A percentile compares a stretch with the other conserved stretches of the same genome.
phyloP scores from a whole-genome alignment of 2,113 vertebrate genomes.

The Chaenogobius annularis region DNA sequence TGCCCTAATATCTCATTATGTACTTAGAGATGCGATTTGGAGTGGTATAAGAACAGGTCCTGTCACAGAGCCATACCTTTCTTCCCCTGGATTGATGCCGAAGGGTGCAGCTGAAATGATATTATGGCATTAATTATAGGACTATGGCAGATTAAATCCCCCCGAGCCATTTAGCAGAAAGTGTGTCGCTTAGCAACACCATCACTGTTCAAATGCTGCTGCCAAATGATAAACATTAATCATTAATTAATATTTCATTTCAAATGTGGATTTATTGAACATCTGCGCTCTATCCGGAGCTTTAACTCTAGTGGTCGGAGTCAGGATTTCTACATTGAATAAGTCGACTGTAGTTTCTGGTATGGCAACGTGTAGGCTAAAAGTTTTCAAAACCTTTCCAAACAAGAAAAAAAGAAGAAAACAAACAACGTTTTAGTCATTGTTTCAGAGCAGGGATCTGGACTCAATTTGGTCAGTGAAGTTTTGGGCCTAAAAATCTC shows the following conservation, averaged over 20 bases:
- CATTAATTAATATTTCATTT: constrained; percentile 53
- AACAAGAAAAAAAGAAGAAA: not conserved
- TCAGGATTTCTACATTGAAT: not conserved
- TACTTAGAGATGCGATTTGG: constrained; percentile 42
- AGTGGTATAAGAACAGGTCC: constrained; percentile 27
- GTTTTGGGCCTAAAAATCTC: not conserved
- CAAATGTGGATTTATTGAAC: constrained; percentile 41
- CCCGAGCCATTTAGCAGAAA: constrained; percentile 49
- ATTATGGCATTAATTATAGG: constrained; percentile 62
- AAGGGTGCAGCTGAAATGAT: constrained; percentile 55
- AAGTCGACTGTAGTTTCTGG: not conserved
- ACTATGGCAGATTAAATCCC: constrained; percentile 59
- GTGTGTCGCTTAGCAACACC: constrained; percentile 67
- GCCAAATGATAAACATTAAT: constrained; percentile 51
- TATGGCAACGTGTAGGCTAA: not conserved
- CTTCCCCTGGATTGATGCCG: constrained; percentile 38
- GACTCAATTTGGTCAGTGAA: not conserved
- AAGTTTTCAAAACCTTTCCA: not conserved
- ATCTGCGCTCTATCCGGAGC: constrained; percentile 26
- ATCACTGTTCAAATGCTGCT: constrained; percentile 32
- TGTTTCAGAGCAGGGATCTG: not conserved
- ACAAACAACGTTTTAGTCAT: not conserved
- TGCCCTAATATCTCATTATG: constrained; percentile 41
- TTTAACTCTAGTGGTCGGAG: not conserved
- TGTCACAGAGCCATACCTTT: constrained; percentile 48